These are phyloP conservation scores for Agapostemon virescens DNA, from an alignment of 2,888 invertebrate species.

Conservation along the genomic window DNA sequence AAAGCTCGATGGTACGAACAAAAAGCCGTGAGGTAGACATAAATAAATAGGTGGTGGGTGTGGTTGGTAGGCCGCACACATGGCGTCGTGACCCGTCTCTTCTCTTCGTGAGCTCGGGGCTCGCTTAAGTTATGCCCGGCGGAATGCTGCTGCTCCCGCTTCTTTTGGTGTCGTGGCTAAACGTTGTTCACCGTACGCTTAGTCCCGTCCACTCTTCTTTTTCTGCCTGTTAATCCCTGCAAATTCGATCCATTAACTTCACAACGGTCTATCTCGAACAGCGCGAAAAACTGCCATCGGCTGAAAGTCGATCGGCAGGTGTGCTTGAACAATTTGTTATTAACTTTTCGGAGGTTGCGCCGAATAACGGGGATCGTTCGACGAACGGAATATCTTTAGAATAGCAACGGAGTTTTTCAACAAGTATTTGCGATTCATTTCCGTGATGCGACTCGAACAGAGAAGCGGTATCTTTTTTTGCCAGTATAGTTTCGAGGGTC, in stretches of 20 bases:
- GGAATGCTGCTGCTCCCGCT: conserved; percentile 67
- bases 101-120: conserved; percentile 68
- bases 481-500: conserved; percentile 30
- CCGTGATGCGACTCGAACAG: too few relatives aligned
- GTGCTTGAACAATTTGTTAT: too few relatives aligned
- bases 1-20: conserved; percentile 67
- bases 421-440: too few relatives aligned
- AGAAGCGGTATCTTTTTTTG: too few relatives aligned
- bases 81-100: conserved; percentile 76
- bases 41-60: conserved; percentile 74
- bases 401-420: too few relatives aligned
- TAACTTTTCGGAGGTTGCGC: too few relatives aligned
- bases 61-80: conserved; percentile 76
- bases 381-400: too few relatives aligned
- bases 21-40: conserved; percentile 70
- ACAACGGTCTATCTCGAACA: neutral
- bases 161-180: conserved; percentile 63
- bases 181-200: conserved; percentile 47
- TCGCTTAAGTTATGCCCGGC: conserved; percentile 70
- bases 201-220: conserved; percentile 21
- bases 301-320: too few relatives aligned
- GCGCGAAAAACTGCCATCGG: neutral
- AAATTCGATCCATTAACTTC: neutral
- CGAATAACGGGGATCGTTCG: too few relatives aligned
- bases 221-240: neutral